Conservation (phyloP, 1,140 invertebrate genomes). For the Danaus melanippus region DNA sequence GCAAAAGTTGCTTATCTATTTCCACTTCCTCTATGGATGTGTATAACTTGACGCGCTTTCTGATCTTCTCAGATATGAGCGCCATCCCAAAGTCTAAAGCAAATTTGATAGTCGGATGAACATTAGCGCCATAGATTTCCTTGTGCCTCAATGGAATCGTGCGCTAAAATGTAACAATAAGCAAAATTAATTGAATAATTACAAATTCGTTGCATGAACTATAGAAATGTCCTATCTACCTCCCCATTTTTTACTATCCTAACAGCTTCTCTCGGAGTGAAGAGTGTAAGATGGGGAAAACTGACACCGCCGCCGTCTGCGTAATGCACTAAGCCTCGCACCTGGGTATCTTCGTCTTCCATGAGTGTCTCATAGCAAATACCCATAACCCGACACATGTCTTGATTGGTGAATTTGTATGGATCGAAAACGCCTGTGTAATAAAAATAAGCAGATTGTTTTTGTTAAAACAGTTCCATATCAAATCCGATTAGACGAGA, state of each 20-base stretch:
- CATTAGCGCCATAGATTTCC: slow-evolving; percentile 84
- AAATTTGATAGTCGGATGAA: slow-evolving; percentile 83
- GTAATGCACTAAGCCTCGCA: slow-evolving; percentile 81
- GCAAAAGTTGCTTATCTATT: slow-evolving; percentile 78
- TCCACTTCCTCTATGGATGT: slow-evolving; percentile 75
- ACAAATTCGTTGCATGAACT: not conserved
- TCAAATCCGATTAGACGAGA: too few relatives aligned
- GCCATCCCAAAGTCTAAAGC: slow-evolving; percentile 86
- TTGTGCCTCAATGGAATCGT: slow-evolving; percentile 89
- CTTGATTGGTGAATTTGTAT: slow-evolving; percentile 82
- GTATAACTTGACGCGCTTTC: slow-evolving; percentile 80
- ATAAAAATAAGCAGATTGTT: slow-evolving; percentile 14
- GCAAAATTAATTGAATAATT: slow-evolving; percentile 1
- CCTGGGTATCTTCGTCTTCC: slow-evolving; percentile 86
- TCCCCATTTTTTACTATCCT: slow-evolving; percentile 86
- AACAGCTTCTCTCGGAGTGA: slow-evolving; percentile 83
- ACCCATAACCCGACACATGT: slow-evolving; percentile 85
- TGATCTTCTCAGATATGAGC: slow-evolving; percentile 87
- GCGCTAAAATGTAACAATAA: slow-evolving; percentile 72
- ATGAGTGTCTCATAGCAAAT: slow-evolving; percentile 85
- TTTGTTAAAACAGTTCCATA: not conserved
- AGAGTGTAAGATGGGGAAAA: slow-evolving; percentile 82
- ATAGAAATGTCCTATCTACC: slow-evolving; percentile 59
- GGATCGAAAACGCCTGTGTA: slow-evolving; percentile 84
- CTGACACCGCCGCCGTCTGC: slow-evolving; percentile 81